These are phyloP conservation scores for Lerema accius DNA, from an alignment of 1,140 invertebrate species.

Conservation along the genomic window DNA sequence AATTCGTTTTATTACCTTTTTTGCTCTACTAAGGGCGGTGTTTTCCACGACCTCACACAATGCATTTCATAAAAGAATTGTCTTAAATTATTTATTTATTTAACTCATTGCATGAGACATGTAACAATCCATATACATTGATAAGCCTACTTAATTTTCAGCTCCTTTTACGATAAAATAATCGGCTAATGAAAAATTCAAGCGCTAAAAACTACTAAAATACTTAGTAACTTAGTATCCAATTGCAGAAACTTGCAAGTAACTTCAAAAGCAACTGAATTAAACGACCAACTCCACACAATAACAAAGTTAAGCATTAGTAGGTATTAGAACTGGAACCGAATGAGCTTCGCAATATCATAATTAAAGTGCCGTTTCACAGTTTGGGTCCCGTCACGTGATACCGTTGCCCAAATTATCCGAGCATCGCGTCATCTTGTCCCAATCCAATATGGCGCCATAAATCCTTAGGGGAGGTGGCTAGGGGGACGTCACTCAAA, in stretches of 20 bases:
- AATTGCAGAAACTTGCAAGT: neutral
- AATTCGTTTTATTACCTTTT: constrained; percentile 27
- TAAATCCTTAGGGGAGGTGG: constrained; percentile 76
- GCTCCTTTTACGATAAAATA: neutral
- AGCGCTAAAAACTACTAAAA: neutral
- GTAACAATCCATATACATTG: constrained; percentile 17
- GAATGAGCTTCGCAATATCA: constrained; percentile 71
- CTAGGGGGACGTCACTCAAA: constrained; percentile 81
- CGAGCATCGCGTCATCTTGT: constrained; percentile 82
- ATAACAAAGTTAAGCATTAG: constrained; percentile 25
- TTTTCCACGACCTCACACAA: constrained; percentile 24
- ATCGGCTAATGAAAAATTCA: neutral
- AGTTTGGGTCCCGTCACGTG: constrained; percentile 74
- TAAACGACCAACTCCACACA: constrained; percentile 15
- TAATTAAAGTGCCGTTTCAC: constrained; percentile 80
- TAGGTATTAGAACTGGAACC: constrained; percentile 20
- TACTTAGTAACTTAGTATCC: too few species aligned
- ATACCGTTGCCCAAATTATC: constrained; percentile 82
- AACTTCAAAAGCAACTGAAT: neutral
- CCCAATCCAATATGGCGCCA: constrained; percentile 82
- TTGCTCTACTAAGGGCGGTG: constrained; percentile 4
- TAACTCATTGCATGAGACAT: constrained; percentile 19
- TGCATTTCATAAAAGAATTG: constrained; percentile 16
- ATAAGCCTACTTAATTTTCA: neutral
- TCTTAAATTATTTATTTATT: too few species aligned